Base-by-base conservation (phyloP, 2,113 vertebrate species). In the Tonatia bakeri region DNA sequence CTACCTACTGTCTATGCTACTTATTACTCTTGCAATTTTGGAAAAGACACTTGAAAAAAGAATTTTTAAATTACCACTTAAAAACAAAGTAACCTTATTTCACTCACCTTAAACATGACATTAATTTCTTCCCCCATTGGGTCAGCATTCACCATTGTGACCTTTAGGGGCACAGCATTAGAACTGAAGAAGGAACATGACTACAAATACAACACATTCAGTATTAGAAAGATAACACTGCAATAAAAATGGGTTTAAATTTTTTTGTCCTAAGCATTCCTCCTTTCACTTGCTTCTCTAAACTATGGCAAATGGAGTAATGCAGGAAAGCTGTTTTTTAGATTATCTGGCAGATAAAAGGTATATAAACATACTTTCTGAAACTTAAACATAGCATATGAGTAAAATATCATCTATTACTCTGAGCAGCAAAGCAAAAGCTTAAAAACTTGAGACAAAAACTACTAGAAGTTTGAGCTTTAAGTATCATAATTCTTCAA, bases 131-230 rank as follows among this genome's bases (percentile, higher is more conserved):
- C 99, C 94, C 99, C 99, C 96, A 99, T 96, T 1, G 99, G 99
- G 97, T 99, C 99, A 64, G 99, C 99, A 72, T 99, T 99, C 94
- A 99, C 98, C 98, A 99, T 98, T 2, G 99, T 98, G 90, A 99
- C 96, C 98, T 99, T 99, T 73, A 99, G 98, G 16, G 99, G 99
- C 90, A 99, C 99, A 15, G 99, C 99, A 86, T 99, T 99, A 96
- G 99, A 99, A 98, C 98, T 99, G 98, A 99, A 99, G 99, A 99
- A 99, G n/a, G 99, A 99, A 96, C 99, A 99, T 1, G 99, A 98
- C 99, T 99, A 97, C 97, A 97, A 98, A 96, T 52, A 98, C 45
- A 98, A 65, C 65, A 45, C 26, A n/a, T 93, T 96, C 96, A 80
- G 64, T 43, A 89, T 97, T 69, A 95, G 52, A 94, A 96, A 87